phyloP scores from a whole-genome alignment of 2,888 invertebrate genomes.

The Idaea biselata region DNA sequence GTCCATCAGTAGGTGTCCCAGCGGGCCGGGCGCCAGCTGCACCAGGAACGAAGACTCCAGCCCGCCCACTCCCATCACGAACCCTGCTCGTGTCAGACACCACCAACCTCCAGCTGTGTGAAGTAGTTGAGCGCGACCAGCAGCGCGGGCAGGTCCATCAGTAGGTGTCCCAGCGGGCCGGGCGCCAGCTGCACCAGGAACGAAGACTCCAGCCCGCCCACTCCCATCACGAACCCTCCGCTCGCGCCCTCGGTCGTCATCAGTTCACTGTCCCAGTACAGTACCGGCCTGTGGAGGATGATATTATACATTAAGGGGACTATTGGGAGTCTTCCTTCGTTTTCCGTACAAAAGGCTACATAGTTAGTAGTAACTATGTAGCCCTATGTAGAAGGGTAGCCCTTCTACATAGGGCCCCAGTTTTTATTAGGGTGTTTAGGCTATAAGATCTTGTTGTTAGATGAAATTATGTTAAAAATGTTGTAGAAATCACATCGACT shows the following conservation, averaged over 20 bases:
- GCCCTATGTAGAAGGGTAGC: too few species aligned
- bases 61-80: conserved; percentile 89
- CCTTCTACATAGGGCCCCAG: too few species aligned
- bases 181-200: conserved; percentile 85
- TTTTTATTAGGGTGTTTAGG: too few species aligned
- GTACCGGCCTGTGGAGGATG: conserved; percentile 43
- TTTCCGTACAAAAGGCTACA: too few species aligned
- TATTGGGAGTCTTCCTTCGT: too few species aligned
- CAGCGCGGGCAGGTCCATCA: conserved; percentile 86
- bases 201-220: conserved; percentile 90
- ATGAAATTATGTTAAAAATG: too few species aligned
- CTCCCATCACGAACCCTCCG: conserved; percentile 85
- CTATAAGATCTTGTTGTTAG: too few species aligned
- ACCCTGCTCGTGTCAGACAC: conserved; percentile 54
- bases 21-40: conserved; percentile 85
- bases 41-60: conserved; percentile 89
- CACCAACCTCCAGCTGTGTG: conserved; percentile 87
- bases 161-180: conserved; percentile 82
- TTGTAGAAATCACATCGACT: too few species aligned
- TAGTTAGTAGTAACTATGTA: too few species aligned
- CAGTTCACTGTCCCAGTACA: conserved; percentile 62
- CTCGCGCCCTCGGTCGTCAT: conserved; percentile 64
- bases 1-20: conserved; percentile 81
- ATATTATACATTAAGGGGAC: too few species aligned
- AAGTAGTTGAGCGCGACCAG: conserved; percentile 92